Evolutionary conservation across 2,113 vertebrate species (phyloP).

Genomic region (Grammomys dolichurus): DNA sequence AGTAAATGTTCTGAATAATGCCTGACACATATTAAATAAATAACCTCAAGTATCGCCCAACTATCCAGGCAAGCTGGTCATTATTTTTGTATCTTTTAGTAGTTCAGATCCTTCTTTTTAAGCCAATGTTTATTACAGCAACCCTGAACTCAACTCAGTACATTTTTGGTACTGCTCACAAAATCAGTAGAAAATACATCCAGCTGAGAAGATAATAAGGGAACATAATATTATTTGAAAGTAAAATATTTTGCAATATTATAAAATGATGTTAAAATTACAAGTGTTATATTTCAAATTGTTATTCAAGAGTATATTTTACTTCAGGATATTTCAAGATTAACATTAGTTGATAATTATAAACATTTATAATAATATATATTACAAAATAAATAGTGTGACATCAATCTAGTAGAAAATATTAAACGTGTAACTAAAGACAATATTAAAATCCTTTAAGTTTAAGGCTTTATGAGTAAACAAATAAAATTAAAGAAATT

Average conservation of each 20-base stretch:
- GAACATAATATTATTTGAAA: constrained; percentile 14
- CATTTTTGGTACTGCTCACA: background rate
- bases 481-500: background rate
- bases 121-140: background rate
- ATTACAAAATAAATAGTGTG: background rate
- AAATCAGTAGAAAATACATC: background rate
- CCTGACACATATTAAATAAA: background rate
- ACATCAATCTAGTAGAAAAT: background rate
- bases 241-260: background rate
- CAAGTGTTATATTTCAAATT: background rate
- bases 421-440: background rate
- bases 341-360: background rate
- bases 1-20: background rate
- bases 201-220: background rate
- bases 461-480: background rate
- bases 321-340: background rate
- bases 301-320: background rate
- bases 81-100: background rate
- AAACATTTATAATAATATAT: background rate
- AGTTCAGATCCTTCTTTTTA: background rate
- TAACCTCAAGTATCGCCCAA: background rate
- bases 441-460: background rate
- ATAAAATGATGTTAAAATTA: constrained; percentile 20
- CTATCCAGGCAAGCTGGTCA: background rate
- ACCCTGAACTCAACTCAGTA: background rate